Evolutionary conservation across 2,888 invertebrate species (phyloP), one percentile per base, ranked within the genome.

Genomic region (Alsophila aescularia): DNA sequence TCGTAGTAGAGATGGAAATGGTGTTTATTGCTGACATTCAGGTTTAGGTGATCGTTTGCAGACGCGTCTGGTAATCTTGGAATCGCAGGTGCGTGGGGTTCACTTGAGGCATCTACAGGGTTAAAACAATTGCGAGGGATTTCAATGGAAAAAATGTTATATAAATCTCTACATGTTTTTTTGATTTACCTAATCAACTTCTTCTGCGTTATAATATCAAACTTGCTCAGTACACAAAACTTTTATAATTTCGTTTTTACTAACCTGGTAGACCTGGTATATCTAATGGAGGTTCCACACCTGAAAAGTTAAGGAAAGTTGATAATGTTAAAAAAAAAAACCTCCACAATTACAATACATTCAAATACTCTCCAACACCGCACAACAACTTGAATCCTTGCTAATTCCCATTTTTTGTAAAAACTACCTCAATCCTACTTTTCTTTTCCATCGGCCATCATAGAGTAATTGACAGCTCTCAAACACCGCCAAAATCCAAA

Each of bases 1-100:
- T 41, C 35, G 12, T 44, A 13, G 31, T n/a, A 24, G 29, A 62
- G 62, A 6, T 16, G 57, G 51, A 57, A 44, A 10, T 7, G 55
- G 52, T 62, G 52, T 61, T 60, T 64, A 59, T 63, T 52, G 73
- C 77, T 72, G 57, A 74, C 73, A 75, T 61, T 69, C 72, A 40
- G 68, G 72, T 29, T 42, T 64, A 56, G 62, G 67, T 31, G 70
- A 61, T 43, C 66, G 69, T 56, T 69, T 62, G 60, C 77, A 75
- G 48, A 73, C 58, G 39, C 72, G 66, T 42, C n/a, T 6, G 18
- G 64, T 55, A 45, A 66, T 53, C 56, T 69, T 62, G 37, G 69
- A 60, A 53, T 74, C 67, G 61, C 81, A 80, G 39, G 64, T 63
- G 62, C 70, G 75, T 37, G 14, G 12, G 5, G 27, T 27, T 1